These are phyloP conservation scores for Oryzias melastigma DNA, from an alignment of 2,113 vertebrate genomes.

Conservation along the genomic window DNA sequence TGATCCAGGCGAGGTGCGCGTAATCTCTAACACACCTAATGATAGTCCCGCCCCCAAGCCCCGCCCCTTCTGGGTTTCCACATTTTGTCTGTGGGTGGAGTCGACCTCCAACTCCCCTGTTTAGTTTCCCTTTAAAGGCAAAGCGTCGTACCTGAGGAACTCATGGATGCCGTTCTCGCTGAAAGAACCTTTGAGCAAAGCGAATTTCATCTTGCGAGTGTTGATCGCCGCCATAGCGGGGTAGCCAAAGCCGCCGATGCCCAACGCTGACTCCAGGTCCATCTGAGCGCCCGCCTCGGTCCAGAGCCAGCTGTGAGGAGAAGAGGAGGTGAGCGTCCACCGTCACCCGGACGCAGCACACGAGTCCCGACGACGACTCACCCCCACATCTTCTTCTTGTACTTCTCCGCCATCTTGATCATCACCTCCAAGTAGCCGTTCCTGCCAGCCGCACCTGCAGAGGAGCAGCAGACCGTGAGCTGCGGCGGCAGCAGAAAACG, in stretches of 20 bases:
- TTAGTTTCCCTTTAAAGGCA: no score
- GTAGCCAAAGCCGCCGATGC: constrained; percentile 96
- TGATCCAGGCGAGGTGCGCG: no score
- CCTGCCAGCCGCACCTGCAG: constrained; percentile 87
- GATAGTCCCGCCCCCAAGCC: no score
- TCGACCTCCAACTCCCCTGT: no score
- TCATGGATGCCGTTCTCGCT: constrained; percentile 84
- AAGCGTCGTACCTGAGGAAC: constrained; percentile 74
- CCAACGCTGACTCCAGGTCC: constrained; percentile 87
- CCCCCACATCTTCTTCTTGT: constrained; percentile 99
- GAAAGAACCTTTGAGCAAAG: constrained; percentile 92
- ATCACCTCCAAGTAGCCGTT: constrained; percentile 92
- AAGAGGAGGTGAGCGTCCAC: neutral
- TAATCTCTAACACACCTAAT: no score
- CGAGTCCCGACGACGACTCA: constrained; percentile 65
- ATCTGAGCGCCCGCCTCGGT: constrained; percentile 90
- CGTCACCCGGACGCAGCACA: neutral
- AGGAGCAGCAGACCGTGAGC: neutral
- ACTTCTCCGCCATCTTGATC: constrained; percentile 92
- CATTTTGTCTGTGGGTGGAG: no score
- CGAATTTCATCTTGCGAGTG: constrained; percentile 95
- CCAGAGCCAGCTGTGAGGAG: constrained; percentile 82
- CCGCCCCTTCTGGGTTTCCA: no score
- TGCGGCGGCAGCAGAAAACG: neutral
- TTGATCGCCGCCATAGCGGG: constrained; percentile 97